Evolutionary conservation across 2,888 invertebrate species (phyloP), one percentile per base, ranked within the genome.

Genomic region (Pecten maximus): DNA sequence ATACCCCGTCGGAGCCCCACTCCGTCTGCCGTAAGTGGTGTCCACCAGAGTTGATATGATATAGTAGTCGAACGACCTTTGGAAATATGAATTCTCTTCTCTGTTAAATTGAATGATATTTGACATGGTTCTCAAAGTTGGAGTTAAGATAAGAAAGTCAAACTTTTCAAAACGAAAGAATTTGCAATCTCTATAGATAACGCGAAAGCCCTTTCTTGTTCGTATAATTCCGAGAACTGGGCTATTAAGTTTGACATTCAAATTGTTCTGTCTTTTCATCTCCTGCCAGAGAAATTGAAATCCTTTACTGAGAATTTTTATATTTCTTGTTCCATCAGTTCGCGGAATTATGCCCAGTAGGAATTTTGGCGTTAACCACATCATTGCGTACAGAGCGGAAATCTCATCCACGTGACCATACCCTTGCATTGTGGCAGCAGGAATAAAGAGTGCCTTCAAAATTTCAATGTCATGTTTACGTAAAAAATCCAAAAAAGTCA

Each of bases 241-340:
- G 10, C 74, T 74, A 74, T 74, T 88, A 2, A 88, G 39, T 39
- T 40, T 44, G 16, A 88, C 40, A 35, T 88, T 40, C 15, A 88
- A 39, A 40, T 88, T 88, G 15, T n/a, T 50, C 16, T 50, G 88
- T 88, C 88, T 28, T 88, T 16, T 60, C 60, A 88, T 88, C 40
- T 88, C 88, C 15, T 60, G 54, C 50, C 88, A 88, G 0, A 88
- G 88, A 50, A 54, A 54, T 16, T 88, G 88, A 39, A 50, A 88
- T 28, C 88, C 88, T 23, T 60, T 60, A 12, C 74, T 74, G 74
- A 74, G 35, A 35, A 74, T 74, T 74, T 74, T 74, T 28, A 74
- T 74, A 35, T 74, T 74, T 2, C 74, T 28, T 12, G 19, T 23
- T 28, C 74, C 74, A 35, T 74, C 23, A 35, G 6, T 28, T 28